Percentiles rank a stretch among this genome's conserved stretches.
Conservation (phyloP, 1,140 invertebrate species). For the Trachymyrmex septentrionalis region DNA sequence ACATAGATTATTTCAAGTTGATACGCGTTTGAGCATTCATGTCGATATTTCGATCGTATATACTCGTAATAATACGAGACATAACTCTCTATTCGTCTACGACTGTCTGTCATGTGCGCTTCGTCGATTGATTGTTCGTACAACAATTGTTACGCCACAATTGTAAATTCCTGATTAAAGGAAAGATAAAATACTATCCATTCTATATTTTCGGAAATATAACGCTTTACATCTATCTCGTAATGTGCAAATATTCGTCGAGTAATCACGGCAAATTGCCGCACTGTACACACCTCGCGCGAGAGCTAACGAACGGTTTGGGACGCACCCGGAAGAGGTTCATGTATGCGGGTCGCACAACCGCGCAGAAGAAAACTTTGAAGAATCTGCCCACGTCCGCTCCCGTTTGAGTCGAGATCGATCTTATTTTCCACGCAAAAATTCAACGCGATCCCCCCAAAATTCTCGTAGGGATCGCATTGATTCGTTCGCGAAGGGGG, state of each 20-base stretch:
- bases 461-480: neutral
- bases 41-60: neutral
- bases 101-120: too few species aligned
- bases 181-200: neutral
- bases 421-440: conserved; percentile 8
- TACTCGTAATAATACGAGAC: neutral
- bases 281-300: conserved; percentile 35
- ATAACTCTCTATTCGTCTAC: neutral
- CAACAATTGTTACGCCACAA: neutral
- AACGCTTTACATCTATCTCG: neutral
- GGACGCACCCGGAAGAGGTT: conserved; percentile 57
- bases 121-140: neutral
- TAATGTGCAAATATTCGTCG: conserved; percentile 52
- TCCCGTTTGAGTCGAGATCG: conserved; percentile 26
- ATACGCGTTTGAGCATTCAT: conserved; percentile 23
- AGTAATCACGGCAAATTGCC: conserved; percentile 62
- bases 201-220: conserved; percentile 13
- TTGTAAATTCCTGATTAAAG: neutral
- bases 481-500: neutral
- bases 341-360: conserved; percentile 38
- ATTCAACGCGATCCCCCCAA: neutral
- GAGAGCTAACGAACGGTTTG: conserved; percentile 62
- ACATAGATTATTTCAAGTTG: conserved; percentile 35
- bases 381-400: conserved; percentile 42
- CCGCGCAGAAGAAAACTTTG: conserved; percentile 52